Conservation (phyloP, 2,888 invertebrate genomes). For the Agrotis puta region DNA sequence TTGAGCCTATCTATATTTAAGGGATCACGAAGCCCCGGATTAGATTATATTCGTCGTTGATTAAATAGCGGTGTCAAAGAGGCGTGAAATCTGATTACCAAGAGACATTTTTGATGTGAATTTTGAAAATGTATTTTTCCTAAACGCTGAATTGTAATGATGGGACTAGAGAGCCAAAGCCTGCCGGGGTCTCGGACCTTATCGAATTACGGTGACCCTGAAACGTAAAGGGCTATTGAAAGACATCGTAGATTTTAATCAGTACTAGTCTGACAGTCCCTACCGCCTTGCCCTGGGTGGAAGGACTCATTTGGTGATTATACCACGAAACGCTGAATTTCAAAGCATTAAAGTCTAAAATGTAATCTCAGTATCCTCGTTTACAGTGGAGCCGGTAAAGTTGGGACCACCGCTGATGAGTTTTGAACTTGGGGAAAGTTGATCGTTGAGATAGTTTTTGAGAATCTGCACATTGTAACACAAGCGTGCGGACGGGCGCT, state of each 20-base stretch:
- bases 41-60: conserved; percentile 34
- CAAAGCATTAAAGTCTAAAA: conserved; percentile 18
- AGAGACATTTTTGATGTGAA: background rate
- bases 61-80: conserved; percentile 38
- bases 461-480: conserved; percentile 50
- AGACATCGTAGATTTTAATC: too few relatives aligned
- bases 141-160: conserved; percentile 14
- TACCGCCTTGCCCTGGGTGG: too few relatives aligned
- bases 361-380: conserved; percentile 36
- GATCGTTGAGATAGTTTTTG: conserved; percentile 47
- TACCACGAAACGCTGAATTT: conserved; percentile 15
- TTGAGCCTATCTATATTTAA: conserved; percentile 15
- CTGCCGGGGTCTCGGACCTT: too few relatives aligned
- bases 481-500: conserved; percentile 16
- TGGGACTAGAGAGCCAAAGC: too few relatives aligned
- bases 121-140: conserved; percentile 14
- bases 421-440: conserved; percentile 49
- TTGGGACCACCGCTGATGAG: conserved; percentile 46
- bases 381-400: conserved; percentile 18
- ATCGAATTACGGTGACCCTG: too few relatives aligned
- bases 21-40: conserved; percentile 32
- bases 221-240: too few relatives aligned
- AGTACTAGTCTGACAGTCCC: too few relatives aligned
- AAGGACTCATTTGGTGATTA: too few relatives aligned
- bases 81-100: conserved; percentile 40